Base-by-base conservation (phyloP, 2,888 invertebrate species). In the Eueremaeus valkanovi region DNA sequence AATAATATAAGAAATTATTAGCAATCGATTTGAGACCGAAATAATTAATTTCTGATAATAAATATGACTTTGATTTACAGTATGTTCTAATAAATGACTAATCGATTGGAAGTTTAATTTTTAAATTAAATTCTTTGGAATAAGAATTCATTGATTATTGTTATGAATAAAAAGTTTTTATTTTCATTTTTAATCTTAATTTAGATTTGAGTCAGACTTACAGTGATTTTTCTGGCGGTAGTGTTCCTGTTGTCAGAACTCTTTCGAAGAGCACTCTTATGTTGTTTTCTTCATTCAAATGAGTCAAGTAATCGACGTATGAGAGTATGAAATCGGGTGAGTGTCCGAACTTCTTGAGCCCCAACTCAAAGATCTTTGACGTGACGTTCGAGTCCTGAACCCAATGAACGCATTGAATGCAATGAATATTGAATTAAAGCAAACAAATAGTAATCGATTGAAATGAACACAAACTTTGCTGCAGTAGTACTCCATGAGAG, bases 251-350 rank as follows among this genome's bases (percentile, higher is more conserved):
- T 0, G 70, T 45, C 0, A 99, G 86, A 1, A 99, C 95, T 21
- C 98, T 86, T 84, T 99, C 99, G 85, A 98, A 99, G 58, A 99
- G 85, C n/a, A 99, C 99, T 73, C 99, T 87, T 0, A 99, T 99
- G 84, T 99, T 99, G 84, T 99, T 99, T 83, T 99, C 99, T 89
- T 99, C 93, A 84, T 99, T 99, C 55, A 99, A 86, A 89, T 98
- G 97, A 11, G 96, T 95, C 75, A 97, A 85, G 81, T 97, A 99
- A 84, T 99, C 97, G 77, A 99, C 93, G 82, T 98, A 99, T 81
- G 93, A 92, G 79, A 94, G 87, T 76, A 97, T 92, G 81, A 96
- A 99, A 80, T 97, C 96, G 0, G 97, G 94, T 81, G 93, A 91
- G 81, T 94, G 92, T 0, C 92, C 91, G 84, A 95, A 99, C 83